Evolutionary conservation across 2,113 vertebrate genomes (phyloP), one percentile per base, ranked within the genome.

Genomic region (Plectropomus leopardus): DNA sequence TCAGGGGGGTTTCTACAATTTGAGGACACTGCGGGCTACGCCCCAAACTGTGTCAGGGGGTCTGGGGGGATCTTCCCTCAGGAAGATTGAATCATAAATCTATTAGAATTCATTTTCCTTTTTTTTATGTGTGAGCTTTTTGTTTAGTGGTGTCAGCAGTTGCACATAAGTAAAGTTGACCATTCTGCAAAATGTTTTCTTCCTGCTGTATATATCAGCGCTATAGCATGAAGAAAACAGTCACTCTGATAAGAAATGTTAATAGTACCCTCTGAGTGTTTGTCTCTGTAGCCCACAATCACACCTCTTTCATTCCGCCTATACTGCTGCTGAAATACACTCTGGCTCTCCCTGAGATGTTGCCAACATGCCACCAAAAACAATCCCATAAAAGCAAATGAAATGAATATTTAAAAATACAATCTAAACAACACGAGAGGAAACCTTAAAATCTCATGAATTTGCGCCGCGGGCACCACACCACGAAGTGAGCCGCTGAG

Each of bases 401-500:
- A 93, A 92, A 93, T 87, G 85, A 88, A 91, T 82, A 86, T 94
- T 81, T 81, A 92, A 81, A 79, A 93, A 92, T 48, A 82, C 90
- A 86, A 90, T 87, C 82, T 59, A 78, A 81, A 90, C 76, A 84
- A 86, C 64, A 84, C 79, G 87, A 92, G 92, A 93, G 75, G 82
- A 81, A 84, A 87, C 80, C 88, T 81, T 85, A 34, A 93, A 95
- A 94, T 93, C 95, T 97, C 93, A 91, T 94, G 95, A 95, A 96
- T 96, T 95, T 95, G 88, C 88, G 95, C 96, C 95, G 92, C 93
- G 86, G 97, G 97, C 96, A 90, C 51, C 82, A 95, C 88, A 94
- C 94, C 94, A 93, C 87, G 78, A 75, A 95, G 96, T 94, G 96
- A 97, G 96, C 95, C 91, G 92, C 96, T 95, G 96, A 97, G 94